Evolutionary conservation across 2,113 vertebrate species (phyloP).

Genomic region (Dipodomys spectabilis): DNA sequence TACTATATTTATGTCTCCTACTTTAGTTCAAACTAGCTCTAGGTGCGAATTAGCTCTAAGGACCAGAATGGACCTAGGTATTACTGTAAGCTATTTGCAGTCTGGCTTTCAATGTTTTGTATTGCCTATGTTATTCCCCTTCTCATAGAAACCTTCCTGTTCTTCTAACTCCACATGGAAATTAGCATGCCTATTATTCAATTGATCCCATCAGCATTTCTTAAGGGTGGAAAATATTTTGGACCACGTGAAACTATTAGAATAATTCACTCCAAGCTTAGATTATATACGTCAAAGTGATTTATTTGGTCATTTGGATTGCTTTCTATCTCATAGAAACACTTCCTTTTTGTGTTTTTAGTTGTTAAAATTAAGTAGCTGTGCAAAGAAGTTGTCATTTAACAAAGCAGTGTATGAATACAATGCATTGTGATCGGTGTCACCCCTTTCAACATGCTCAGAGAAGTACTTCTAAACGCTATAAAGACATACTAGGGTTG

Average conservation of each 20-base stretch:
- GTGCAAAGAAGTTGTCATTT: too few species aligned
- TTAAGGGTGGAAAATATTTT: background rate
- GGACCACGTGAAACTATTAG: background rate
- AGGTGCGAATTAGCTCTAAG: background rate
- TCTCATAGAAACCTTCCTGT: background rate
- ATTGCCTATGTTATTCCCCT: background rate
- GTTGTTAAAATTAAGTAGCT: too few species aligned
- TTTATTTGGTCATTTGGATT: background rate
- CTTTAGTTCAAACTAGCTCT: background rate
- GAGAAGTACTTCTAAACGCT: constrained; percentile 23
- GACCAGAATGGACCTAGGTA: background rate
- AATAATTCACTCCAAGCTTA: background rate
- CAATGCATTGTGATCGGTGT: too few species aligned
- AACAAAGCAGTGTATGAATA: too few species aligned
- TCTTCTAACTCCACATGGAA: background rate
- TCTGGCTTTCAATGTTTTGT: background rate
- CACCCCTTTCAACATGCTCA: background rate
- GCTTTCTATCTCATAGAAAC: background rate
- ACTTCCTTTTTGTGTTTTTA: background rate
- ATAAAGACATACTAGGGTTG: background rate
- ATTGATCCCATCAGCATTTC: background rate
- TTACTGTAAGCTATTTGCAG: background rate
- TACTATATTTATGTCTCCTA: background rate
- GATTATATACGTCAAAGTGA: background rate
- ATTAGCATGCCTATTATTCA: background rate